phyloP scores from a whole-genome alignment of 2,113 vertebrate genomes.

The mouse (Mus musculus) region GRCm39 chr10:124760501-124761000 shows the following conservation, averaged over 20 bases:
- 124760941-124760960: too few species aligned
- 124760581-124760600: background rate
- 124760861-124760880: too few species aligned
- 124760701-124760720: background rate
- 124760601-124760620: fast-evolving
- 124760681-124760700: background rate
- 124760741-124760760: background rate
- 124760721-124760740: background rate
- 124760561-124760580: background rate
- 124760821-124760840: too few species aligned
- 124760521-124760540: background rate
- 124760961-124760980: background rate
- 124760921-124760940: background rate
- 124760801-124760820: background rate
- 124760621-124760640: fast-evolving
- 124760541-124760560: background rate
- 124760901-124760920: background rate
- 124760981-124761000: too few species aligned
- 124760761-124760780: background rate
- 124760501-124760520: background rate
- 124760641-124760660: background rate
- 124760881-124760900: background rate
- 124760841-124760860: background rate
- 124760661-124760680: background rate
- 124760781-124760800: background rate